Base-by-base conservation (phyloP, 2,888 invertebrate genomes). In the Dynastes hyllus region DNA sequence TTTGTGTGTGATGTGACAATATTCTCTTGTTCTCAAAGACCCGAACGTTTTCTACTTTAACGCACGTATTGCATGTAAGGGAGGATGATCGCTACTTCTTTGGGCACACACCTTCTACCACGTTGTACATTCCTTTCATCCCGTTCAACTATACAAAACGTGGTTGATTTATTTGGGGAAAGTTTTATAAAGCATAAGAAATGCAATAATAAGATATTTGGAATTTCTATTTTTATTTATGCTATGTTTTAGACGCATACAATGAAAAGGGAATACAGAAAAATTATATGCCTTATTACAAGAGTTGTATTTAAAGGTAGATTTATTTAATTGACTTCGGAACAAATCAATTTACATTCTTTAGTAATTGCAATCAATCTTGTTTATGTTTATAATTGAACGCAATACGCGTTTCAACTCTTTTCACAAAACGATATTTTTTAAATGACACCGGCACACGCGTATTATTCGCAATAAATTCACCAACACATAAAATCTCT, bases 21-120 rank as follows among this genome's bases (percentile, higher is more conserved):
- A 61, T 75, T 45, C 73, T 75, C 71, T 58, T 71, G 71, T 71
- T 71, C 71, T 32, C 71, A 45, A 63, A 75, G 61, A 66, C 65
- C 13, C 50, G 51, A 65, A 73, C 65, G 32, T 50, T 73, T 70
- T 78, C 63, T 78, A 53, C 40, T 67, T 77, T 67, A 67, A 45
- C 73, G 45, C 1, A 61, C 45, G 29, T 29, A 51, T 32, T 53
- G 53, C 22, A 71, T n/a, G 27, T 5, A 45, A 45, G 45, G 45
- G 45, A 45, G 55, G n/a, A 58, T 9, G 22, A 58, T 16, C 22
- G 8, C 22, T 58, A 22, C 22, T 58, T 71, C 37, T 55, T 45
- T 37, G 32, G 32, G 5, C 11, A 45, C 9, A 37, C 58, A 71
- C 58, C 55, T 37, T 40, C 37, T 32, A 40, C 37, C 9, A 58